A percentile compares a stretch with the other conserved stretches of the same genome.
Evolutionary conservation across 2,888 invertebrate genomes (phyloP).

Genomic region (Apotomis turbidana): DNA sequence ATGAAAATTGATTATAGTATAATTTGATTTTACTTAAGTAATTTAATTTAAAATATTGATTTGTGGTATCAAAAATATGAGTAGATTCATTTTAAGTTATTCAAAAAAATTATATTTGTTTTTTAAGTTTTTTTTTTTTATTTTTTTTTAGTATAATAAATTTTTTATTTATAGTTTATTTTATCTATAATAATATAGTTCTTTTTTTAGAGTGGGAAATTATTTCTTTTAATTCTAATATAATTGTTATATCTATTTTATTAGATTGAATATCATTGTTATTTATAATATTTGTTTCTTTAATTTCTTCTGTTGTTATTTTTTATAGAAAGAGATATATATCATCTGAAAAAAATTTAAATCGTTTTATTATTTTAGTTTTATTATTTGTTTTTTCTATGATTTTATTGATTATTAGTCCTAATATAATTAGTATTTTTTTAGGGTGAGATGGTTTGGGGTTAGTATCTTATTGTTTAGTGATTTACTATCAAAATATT

Average conservation of each 20-base stretch:
- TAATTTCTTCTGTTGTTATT: slow-evolving; percentile 87
- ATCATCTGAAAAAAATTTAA: slow-evolving; percentile 79
- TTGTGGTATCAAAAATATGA: slow-evolving; percentile 86
- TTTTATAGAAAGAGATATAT: slow-evolving; percentile 87
- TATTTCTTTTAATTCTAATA: slow-evolving; percentile 76
- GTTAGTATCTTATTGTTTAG: slow-evolving; percentile 88
- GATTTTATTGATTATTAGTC: slow-evolving; percentile 87
- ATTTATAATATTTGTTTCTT: slow-evolving; percentile 86
- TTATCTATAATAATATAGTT: slow-evolving; percentile 71
- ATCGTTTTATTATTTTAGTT: slow-evolving; percentile 86
- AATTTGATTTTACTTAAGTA: slow-evolving; percentile 85
- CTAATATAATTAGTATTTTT: slow-evolving; percentile 88
- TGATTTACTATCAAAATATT: slow-evolving; percentile 88
- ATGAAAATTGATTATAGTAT: slow-evolving; percentile 79
- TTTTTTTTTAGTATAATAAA: slow-evolving; percentile 71
- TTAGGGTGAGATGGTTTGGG: slow-evolving; percentile 90
- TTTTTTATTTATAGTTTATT: slow-evolving; percentile 72
- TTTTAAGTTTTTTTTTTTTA: slow-evolving; percentile 78
- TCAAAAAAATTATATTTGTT: slow-evolving; percentile 78
- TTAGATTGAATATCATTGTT: slow-evolving; percentile 86
- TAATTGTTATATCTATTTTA: slow-evolving; percentile 81
- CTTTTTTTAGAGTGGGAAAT: slow-evolving; percentile 84
- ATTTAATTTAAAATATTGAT: slow-evolving; percentile 87
- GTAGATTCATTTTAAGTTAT: slow-evolving; percentile 77
- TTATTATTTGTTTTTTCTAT: slow-evolving; percentile 87